Conservation (phyloP, 2,888 invertebrate genomes). For the Drosophila parthenogenetica region DNA sequence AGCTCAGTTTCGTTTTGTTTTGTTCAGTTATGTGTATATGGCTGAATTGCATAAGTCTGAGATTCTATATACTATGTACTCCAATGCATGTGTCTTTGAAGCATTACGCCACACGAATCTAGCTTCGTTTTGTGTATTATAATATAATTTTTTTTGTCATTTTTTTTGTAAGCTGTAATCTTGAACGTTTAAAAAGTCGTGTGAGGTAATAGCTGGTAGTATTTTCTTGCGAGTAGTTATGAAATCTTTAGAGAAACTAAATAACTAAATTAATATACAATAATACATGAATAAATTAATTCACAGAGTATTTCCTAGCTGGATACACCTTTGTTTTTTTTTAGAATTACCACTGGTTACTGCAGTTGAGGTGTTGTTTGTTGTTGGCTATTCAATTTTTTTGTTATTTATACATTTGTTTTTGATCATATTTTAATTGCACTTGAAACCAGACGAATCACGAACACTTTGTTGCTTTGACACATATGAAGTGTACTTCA, state of each 20-base stretch:
- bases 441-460: conserved; percentile 55
- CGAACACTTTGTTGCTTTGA: conserved; percentile 44
- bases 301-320: conserved; percentile 12
- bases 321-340: background rate
- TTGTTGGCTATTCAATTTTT: conserved; percentile 23
- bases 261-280: no score
- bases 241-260: no score
- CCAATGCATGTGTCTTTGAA: conserved; percentile 4
- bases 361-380: conserved; percentile 34
- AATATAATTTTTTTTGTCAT: background rate
- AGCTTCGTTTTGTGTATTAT: conserved; percentile 3
- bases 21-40: conserved; percentile 5
- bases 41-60: conserved; percentile 42
- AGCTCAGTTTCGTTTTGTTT: conserved; percentile 27
- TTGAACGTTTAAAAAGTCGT: background rate
- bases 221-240: no score
- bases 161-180: conserved; percentile 2
- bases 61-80: conserved; percentile 17
- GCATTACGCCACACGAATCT: conserved; percentile 35
- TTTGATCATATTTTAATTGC: conserved; percentile 61
- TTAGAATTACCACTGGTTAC: conserved; percentile 18
- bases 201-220: background rate
- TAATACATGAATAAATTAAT: no score
- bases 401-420: conserved; percentile 46
- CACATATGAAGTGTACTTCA: conserved; percentile 56